Percentiles rank a stretch among this genome's conserved stretches.
Evolutionary conservation across 2,888 invertebrate species (phyloP).

Genomic region (Nematopogon swammerdamellus): DNA sequence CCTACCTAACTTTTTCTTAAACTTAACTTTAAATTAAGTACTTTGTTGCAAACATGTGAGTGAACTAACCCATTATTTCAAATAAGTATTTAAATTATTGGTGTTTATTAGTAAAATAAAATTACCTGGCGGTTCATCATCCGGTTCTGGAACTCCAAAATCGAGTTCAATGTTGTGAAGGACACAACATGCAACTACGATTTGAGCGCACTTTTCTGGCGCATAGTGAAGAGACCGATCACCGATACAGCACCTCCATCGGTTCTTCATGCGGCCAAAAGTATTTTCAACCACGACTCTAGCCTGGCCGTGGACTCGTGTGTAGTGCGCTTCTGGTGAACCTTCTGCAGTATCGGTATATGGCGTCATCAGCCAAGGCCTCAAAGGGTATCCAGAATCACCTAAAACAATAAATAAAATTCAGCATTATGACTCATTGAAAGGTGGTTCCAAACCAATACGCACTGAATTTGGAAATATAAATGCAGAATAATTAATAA

Average conservation of each 20-base stretch:
- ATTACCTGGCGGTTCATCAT: not conserved
- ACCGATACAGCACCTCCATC: conserved; percentile 16
- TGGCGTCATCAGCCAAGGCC: conserved; percentile 18
- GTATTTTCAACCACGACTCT: conserved; percentile 14
- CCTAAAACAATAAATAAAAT: conserved; percentile 9
- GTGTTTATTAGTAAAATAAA: not conserved
- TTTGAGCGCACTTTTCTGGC: conserved; percentile 14
- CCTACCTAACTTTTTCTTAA: too few species aligned
- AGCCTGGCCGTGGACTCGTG: conserved; percentile 8
- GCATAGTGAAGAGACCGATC: conserved; percentile 14
- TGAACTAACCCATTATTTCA: too few species aligned
- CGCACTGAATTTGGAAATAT: not conserved
- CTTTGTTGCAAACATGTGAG: too few species aligned
- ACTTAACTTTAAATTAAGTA: too few species aligned
- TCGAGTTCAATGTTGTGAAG: conserved; percentile 14
- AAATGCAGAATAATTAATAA: not conserved
- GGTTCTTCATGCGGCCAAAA: conserved; percentile 14
- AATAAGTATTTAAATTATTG: too few species aligned
- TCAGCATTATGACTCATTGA: not conserved
- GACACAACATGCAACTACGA: conserved; percentile 16
- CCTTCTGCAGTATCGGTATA: conserved; percentile 9
- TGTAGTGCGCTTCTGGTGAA: conserved; percentile 12
- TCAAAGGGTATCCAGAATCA: conserved; percentile 15
- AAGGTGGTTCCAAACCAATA: not conserved
- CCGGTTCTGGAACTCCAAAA: not conserved